Conservation (phyloP, 2,797 vertebrate species). For the Pantherophis vulpinus region DNA sequence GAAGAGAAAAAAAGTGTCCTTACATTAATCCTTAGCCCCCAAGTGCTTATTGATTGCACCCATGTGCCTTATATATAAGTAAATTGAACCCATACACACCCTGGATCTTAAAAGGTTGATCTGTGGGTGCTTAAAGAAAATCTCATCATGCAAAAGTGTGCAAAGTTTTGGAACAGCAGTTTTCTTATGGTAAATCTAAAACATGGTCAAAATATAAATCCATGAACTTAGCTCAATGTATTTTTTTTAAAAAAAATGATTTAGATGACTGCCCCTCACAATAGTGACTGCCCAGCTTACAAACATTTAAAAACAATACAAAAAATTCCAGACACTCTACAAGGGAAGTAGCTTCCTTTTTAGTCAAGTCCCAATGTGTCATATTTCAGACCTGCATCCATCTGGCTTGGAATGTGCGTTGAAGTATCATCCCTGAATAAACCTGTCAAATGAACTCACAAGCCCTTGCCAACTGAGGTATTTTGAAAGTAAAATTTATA, state of each 20-base stretch:
- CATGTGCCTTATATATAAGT: neutral
- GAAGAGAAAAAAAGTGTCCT: neutral
- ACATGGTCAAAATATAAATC: neutral
- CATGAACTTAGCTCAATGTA: neutral
- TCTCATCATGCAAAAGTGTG: neutral
- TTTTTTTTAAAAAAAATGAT: neutral
- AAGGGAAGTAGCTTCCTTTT: neutral
- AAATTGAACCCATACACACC: neutral
- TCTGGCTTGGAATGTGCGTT: neutral
- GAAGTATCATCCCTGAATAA: neutral
- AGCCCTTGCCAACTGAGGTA: neutral
- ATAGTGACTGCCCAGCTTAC: neutral
- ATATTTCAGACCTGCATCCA: neutral
- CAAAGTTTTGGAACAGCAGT: neutral
- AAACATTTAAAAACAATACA: neutral
- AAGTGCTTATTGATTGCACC: neutral
- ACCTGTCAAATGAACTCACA: neutral
- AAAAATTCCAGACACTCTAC: neutral
- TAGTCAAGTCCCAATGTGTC: neutral
- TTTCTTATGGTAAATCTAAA: neutral
- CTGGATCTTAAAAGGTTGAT: neutral
- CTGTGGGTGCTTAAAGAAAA: neutral
- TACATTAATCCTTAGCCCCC: neutral
- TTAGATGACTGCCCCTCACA: neutral
- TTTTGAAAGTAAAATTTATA: neutral